These are phyloP conservation scores for Triplophysa rosa DNA, from an alignment of 2,113 vertebrate species.

Conservation along the genomic window DNA sequence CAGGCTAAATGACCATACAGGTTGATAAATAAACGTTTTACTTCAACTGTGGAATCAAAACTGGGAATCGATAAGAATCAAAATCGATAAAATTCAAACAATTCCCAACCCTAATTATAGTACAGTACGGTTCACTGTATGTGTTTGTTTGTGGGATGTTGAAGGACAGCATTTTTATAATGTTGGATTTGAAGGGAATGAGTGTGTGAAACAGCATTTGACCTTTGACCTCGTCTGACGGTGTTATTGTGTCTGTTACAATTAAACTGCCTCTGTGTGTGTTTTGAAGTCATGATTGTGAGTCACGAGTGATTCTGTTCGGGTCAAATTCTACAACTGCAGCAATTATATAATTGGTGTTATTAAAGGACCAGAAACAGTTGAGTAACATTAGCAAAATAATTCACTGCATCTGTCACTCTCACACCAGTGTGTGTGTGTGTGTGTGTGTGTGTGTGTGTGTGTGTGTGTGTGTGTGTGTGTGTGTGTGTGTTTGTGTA, in stretches of 20 bases:
- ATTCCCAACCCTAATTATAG: too few species aligned
- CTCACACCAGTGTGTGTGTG: constrained; percentile 64
- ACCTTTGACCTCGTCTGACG: background rate
- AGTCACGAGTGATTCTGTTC: constrained; percentile 1
- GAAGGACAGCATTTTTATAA: too few species aligned
- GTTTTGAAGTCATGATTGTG: constrained; percentile 5
- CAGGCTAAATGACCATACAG: too few species aligned
- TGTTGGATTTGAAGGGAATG: too few species aligned
- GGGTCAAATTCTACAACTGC: constrained; percentile 64
- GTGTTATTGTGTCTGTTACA: background rate
- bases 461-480: constrained; percentile 53
- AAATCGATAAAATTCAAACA: too few species aligned
- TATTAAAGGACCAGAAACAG: constrained; percentile 69
- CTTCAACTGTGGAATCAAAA: too few species aligned
- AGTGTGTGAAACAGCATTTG: background rate
- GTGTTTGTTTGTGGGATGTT: too few species aligned
- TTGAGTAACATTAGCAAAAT: constrained; percentile 62
- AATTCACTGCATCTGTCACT: constrained; percentile 65
- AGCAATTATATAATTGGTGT: constrained; percentile 76
- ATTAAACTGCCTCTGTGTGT: background rate
- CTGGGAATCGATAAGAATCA: too few species aligned
- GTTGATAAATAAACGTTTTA: too few species aligned
- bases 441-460: background rate
- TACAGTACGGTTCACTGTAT: too few species aligned
- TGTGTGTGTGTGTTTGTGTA: constrained; percentile 57